Base-by-base conservation (phyloP, 1,140 invertebrate species). In the Hyphantria cunea region DNA sequence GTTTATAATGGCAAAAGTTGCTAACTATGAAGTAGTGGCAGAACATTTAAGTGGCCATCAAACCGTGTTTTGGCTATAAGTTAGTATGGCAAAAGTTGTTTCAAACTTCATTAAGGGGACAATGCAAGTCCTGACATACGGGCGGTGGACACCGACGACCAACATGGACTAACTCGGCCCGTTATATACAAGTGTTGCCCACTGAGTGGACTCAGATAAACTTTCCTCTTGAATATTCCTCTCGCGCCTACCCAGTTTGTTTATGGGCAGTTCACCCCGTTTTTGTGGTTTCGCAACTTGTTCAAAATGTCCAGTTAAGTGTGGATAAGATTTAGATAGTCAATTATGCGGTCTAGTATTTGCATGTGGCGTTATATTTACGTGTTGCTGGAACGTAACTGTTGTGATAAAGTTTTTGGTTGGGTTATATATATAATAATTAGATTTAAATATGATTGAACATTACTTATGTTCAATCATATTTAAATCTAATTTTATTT, bases 141-240 rank as follows among this genome's bases (percentile, higher is more conserved):
- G 76, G n/a, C 12, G 11, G 10, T 44, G 47, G 55, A 39, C 37
- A 39, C 2, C 37, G 7, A 7, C 37, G 2, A 45, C 47, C 45
- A 58, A 55, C 13, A 7, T 55, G 17, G 55, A 73, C 72, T 62
- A 84, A 82, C 76, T 84, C 70, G 39, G 72, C 52, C 77, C 72
- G 82, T 86, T 86, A 72, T 63, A 73, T 72, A 73, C 84, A 86
- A 84, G 80, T 86, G 84, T 80, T 69, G 82, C 81, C 68, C 61
- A 78, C 70, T 61, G 72, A 69, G 68, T 82, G 71, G 78, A 82
- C 76, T 70, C 45, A n/a, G 41, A 51, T 61, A 60, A 84, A 86
- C 79, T 86, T 86, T 84, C 71, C 84, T 84, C 76, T 75, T 84
- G 82, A 86, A 86, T 86, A 86, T 84, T 86, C 82, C 75, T 70